Percentiles rank a stretch among this genome's conserved stretches.
Conservation (phyloP, 2,888 invertebrate genomes). For the Drosophila longiperda region DNA sequence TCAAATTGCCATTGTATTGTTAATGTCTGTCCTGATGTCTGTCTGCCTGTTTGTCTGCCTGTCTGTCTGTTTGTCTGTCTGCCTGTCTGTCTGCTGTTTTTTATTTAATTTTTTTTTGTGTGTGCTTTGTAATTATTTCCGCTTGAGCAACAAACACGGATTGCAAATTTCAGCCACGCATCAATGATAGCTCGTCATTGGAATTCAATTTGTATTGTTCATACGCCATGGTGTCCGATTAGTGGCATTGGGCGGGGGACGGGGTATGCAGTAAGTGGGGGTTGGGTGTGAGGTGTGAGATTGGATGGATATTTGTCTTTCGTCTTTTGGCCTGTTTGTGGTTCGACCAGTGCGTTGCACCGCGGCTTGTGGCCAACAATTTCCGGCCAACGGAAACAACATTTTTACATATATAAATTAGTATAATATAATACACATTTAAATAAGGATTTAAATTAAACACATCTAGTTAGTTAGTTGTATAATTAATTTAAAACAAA, state of each 20-base stretch:
- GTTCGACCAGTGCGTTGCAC: constrained; percentile 50
- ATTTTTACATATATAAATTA: background rate
- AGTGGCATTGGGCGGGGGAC: background rate
- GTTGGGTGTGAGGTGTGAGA: background rate
- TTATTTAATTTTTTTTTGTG: constrained; percentile 21
- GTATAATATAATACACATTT: constrained; percentile 7
- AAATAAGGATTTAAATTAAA: constrained; percentile 43
- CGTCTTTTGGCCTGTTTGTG: constrained; percentile 70
- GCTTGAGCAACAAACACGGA: constrained; percentile 70
- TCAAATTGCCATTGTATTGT: constrained; percentile 44
- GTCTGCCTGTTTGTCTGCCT: background rate
- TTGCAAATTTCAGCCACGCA: constrained; percentile 78
- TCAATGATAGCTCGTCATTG: constrained; percentile 79
- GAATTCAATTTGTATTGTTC: constrained; percentile 78
- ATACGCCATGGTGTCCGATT: constrained; percentile 41
- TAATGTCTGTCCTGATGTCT: constrained; percentile 3
- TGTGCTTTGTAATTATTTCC: constrained; percentile 67
- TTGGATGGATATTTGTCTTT: constrained; percentile 52
- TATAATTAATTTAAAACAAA: constrained; percentile 68
- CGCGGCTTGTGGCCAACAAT: constrained; percentile 62
- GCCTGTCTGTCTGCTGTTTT: constrained; percentile 24
- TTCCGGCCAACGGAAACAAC: constrained; percentile 36
- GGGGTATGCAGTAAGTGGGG: background rate
- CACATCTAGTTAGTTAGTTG: constrained; percentile 47
- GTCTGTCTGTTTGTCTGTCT: background rate